Evolutionary conservation across 92 coral and sea anemone genomes (phyloP).

Genomic region (Umimayanthus kanabou): DNA sequence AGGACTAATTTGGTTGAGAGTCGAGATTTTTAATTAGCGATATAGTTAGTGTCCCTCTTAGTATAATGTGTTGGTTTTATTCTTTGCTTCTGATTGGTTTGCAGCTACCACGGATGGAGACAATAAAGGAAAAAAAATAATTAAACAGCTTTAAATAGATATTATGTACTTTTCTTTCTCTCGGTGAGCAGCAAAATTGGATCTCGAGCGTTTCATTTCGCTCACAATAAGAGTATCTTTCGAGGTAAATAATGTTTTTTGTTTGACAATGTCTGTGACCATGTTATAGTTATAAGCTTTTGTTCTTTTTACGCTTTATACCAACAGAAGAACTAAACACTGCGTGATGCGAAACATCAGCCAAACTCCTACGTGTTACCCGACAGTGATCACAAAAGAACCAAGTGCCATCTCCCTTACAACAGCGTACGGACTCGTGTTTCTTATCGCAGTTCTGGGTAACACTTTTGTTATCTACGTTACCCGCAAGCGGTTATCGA

Average conservation of each 20-base stretch:
- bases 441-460: background rate
- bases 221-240: background rate
- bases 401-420: background rate
- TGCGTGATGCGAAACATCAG: background rate
- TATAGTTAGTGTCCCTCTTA: background rate
- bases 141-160: conserved; percentile 3
- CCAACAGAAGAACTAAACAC: background rate
- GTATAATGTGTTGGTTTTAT: background rate
- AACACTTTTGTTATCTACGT: background rate
- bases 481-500: background rate
- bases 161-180: background rate
- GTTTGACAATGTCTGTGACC: background rate
- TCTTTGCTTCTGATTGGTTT: conserved; percentile 1
- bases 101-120: background rate
- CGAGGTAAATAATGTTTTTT: background rate
- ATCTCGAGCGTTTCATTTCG: background rate
- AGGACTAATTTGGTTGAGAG: background rate
- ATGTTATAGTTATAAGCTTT: background rate
- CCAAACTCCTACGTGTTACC: background rate
- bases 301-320: background rate
- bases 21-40: background rate
- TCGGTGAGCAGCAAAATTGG: background rate
- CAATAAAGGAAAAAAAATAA: background rate
- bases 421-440: background rate
- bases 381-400: background rate